Base-by-base conservation (phyloP, 2,797 vertebrate genomes). In the Decapterus maruadsi region DNA sequence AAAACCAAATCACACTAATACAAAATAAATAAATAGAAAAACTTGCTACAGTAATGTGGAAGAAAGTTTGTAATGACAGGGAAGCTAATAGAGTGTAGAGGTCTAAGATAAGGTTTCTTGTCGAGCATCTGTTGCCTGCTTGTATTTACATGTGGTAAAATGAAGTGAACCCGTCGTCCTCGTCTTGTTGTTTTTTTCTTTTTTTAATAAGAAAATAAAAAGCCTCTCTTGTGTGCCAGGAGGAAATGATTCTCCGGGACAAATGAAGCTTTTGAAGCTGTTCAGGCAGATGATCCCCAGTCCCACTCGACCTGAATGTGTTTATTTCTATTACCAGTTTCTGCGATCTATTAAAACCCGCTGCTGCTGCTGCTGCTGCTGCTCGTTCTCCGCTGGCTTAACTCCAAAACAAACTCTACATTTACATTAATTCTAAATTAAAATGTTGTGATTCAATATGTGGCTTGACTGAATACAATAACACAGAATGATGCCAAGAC, bases 231-330 rank as follows among this genome's bases (percentile, higher is more conserved):
- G 51, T 51, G 64, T 55, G 53, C 26, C 16, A 53, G 46, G 31
- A 81, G 19, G 36, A 85, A 75, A 75, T 58, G 8, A 68, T 56
- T 73, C 34, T 69, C 46, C 26, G 19, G 69, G 72, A 85, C 34
- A 61, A 86, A 78, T 77, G 22, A 73, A 60, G 68, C 64, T 79
- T 78, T 61, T 50, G 46, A 68, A 60, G 42, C 54, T 54, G 72
- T 66, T 86, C 46, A 70, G 72, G 59, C 65, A 76, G 74, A 71
- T 62, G 75, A 82, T 77, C 46, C 62, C 62, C 29, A 19, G 45
- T 63, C 68, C 57, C 71, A 48, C 55, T 79, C 50, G 0, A 77
- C 74, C 83, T 45, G 10, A 73, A 80, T 63, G 46, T 62, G 65
- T 79, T 75, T 74, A 62, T 70, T 74, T 83, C 20, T 57, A 72